Evolutionary conservation across 2,113 vertebrate species (phyloP).

Genomic region (Anarhynchus alexandrinus): DNA sequence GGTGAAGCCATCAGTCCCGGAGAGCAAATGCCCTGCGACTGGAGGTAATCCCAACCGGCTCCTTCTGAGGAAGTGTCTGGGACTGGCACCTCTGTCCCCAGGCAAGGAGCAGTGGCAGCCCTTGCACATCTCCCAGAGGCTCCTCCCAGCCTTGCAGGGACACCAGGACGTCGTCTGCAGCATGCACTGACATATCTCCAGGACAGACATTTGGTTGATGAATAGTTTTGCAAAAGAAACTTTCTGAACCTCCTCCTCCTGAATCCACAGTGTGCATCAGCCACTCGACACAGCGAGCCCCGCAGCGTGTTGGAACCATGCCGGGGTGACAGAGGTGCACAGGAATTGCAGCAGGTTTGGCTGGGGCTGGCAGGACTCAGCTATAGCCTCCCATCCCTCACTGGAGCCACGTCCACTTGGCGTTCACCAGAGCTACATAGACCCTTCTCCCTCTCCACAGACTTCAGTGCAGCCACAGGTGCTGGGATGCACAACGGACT

Average conservation of each 20-base stretch:
- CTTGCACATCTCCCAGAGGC: neutral
- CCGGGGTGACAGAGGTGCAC: neutral
- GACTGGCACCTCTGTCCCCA: neutral
- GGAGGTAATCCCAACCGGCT: neutral
- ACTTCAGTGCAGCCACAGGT: neutral
- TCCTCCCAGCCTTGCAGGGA: neutral
- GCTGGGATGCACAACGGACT: rapidly evolving
- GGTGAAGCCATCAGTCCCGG: neutral
- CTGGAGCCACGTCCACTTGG: rapidly evolving
- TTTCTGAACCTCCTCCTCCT: neutral
- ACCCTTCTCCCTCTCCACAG: neutral
- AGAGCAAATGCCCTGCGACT: neutral
- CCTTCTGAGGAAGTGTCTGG: neutral
- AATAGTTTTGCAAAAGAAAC: neutral
- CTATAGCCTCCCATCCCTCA: neutral
- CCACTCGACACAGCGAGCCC: neutral
- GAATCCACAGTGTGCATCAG: neutral
- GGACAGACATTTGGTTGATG: rapidly evolving
- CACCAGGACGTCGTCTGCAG: neutral
- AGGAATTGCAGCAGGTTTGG: neutral
- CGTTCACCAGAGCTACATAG: neutral
- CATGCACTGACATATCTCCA: neutral
- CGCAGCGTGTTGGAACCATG: rapidly evolving
- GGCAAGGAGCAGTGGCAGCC: neutral
- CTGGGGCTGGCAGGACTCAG: neutral